Percentiles rank a stretch among this genome's conserved stretches.
These are phyloP conservation scores for Paramormyrops hopkinsi DNA, from an alignment of 2,797 vertebrate genomes.

Conservation along the genomic window DNA sequence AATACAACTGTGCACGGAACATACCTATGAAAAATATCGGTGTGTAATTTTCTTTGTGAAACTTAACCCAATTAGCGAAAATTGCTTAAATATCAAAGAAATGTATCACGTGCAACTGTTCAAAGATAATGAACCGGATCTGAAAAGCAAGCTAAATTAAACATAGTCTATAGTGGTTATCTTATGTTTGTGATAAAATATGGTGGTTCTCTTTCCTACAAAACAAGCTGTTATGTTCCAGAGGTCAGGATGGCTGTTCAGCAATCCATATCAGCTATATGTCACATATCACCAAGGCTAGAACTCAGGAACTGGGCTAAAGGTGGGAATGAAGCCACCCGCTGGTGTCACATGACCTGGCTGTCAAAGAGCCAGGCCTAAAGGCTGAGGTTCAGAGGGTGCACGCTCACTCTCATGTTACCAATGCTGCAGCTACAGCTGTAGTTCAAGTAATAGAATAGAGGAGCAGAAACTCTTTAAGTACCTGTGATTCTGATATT, in stretches of 20 bases:
- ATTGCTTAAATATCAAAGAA: background rate
- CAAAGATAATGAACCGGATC: background rate
- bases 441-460: background rate
- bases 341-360: background rate
- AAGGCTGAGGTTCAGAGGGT: background rate
- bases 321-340: background rate
- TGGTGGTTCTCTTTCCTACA: background rate
- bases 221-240: conserved; percentile 5
- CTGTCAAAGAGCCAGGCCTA: background rate
- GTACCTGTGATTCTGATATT: background rate
- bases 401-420: background rate
- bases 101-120: background rate
- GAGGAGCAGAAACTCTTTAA: background rate
- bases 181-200: background rate
- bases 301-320: background rate
- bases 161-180: background rate
- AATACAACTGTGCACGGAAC: background rate
- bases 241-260: background rate
- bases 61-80: background rate
- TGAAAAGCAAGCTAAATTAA: background rate
- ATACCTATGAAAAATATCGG: background rate
- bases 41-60: background rate
- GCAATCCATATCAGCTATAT: background rate
- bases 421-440: background rate
- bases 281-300: background rate